Evolutionary conservation across 2,113 vertebrate species (phyloP), one percentile per base, ranked within the genome.

Genomic region (Pholis gunnellus): DNA sequence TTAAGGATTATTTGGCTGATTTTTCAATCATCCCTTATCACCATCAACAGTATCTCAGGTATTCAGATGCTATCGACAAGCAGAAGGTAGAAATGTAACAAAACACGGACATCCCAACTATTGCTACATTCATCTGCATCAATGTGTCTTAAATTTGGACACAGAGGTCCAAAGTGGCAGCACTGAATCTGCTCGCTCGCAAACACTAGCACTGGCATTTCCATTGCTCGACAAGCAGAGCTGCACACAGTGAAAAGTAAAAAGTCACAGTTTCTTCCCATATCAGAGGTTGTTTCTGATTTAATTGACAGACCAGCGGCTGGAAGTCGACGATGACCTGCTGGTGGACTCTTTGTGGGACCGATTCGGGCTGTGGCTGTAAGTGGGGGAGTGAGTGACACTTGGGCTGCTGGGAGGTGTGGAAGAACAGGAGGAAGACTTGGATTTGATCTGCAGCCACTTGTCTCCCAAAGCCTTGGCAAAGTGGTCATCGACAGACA

Each of bases 401-500:
- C 90, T 93, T 0, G 94, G 94, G 66, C 93, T 95, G 91, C 91
- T 94, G 72, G 95, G 92, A 5, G 93, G 93, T 22, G 91, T 94
- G 72, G 92, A 95, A 3, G 94, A 94, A n/a, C 94, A 94, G 67
- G 94, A 93, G 57, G 94, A 93, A 22, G 94, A 94, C 66, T 92
- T 94, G 72, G 91, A 92, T 75, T 95, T 95, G 15, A 96, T 92
- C 86, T 95, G 92, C 36, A 92, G 92, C 96, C 96, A 96, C 82
- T 95, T 95, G 74, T 96, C 95, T 9, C 96, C 96, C 78, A 96
- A 81, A 38, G 96, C 96, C 85, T 96, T 96, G 90, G 96, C 94
- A 11, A 96, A 96, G 85, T 96, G 96, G 82, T 96, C 95, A 9
- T 96, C 96, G 2, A 96, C 96, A 1, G 96, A 96, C 29, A 95